Evolutionary conservation across 2,888 invertebrate species (phyloP), one percentile per base, ranked within the genome.

Genomic region (Noctua fimbriata): DNA sequence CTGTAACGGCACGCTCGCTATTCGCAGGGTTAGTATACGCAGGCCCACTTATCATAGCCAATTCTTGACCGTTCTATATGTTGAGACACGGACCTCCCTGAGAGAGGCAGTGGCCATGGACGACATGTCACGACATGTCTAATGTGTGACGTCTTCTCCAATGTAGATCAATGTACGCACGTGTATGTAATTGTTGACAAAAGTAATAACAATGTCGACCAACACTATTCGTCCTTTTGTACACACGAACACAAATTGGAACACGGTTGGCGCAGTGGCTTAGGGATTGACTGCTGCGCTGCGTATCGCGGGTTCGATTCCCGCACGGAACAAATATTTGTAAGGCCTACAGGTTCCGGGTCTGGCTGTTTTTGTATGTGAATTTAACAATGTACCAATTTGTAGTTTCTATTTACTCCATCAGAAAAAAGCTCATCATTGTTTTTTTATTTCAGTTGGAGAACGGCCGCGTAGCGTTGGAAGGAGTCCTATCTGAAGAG

Each of bases 401-500:
- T 24, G 24, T 55, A 58, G n/a, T 41, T 41, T 41, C 9, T 44
- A 1, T 7, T n/a, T 16, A 36, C 0, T n/a, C 10, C 36, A 24
- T 52, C 9, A 28, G 24, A 14, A 1, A 14, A 41, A 71, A 72
- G 28, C 21, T n/a, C 24, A 44, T 41, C 24, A n/a, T 60, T 73
- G 18, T 81, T 47, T 12, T 49, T 14, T 81, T 77, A 36, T 84
- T 69, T 89, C 95, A 99, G 98, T 98, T 98, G 95, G 99, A 99
- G 91, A 98, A 98, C 75, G 99, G 99, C 0, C 98, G 98, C 92
- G 98, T 99, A 63, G 98, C 99, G 58, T 95, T 99, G 81, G 99
- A 99, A 96, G 99, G 99, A 0, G 98, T 98, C 78, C 96, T 99
- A 0, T 99, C 99, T 14, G 99, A 99, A 90, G 99, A 99, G 89